Evolutionary conservation across 2,797 vertebrate genomes (phyloP).

Genomic region (Ceryle rudis): DNA sequence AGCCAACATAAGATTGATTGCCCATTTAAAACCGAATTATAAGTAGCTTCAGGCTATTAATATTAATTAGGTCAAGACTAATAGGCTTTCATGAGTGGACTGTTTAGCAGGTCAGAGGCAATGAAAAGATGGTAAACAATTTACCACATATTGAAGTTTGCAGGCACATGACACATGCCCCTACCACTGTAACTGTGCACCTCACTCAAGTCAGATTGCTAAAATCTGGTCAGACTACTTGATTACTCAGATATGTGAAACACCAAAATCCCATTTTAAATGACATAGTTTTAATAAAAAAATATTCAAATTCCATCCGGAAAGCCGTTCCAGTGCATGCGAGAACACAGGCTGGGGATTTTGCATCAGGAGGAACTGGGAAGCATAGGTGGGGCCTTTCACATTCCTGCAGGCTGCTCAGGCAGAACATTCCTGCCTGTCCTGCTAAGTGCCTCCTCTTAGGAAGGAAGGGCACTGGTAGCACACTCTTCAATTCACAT

Average conservation of each 20-base stretch:
- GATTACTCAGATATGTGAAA: not conserved
- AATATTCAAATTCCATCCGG: not conserved
- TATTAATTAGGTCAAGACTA: conserved; percentile 68
- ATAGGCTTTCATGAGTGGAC: conserved; percentile 41
- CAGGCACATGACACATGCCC: not conserved
- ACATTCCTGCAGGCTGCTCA: not conserved
- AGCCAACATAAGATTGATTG: conserved; percentile 29
- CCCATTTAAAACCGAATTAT: conserved; percentile 33
- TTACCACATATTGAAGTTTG: not conserved
- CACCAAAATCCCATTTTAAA: not conserved
- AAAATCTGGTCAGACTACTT: not conserved
- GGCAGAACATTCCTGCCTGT: not conserved
- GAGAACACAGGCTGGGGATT: not conserved
- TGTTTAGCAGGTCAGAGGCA: conserved; percentile 54
- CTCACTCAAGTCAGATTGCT: not conserved
- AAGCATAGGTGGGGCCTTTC: not conserved
- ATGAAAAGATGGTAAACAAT: conserved; percentile 44
- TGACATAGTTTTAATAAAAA: not conserved
- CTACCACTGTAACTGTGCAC: not conserved
- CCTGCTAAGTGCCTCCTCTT: not conserved
- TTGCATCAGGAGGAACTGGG: fast-evolving
- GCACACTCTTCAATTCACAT: not conserved
- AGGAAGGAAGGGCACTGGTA: not conserved
- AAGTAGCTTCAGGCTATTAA: conserved; percentile 18
- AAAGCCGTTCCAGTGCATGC: not conserved